Conservation (phyloP, 2,797 vertebrate species). For the Labeo calbasu region DNA sequence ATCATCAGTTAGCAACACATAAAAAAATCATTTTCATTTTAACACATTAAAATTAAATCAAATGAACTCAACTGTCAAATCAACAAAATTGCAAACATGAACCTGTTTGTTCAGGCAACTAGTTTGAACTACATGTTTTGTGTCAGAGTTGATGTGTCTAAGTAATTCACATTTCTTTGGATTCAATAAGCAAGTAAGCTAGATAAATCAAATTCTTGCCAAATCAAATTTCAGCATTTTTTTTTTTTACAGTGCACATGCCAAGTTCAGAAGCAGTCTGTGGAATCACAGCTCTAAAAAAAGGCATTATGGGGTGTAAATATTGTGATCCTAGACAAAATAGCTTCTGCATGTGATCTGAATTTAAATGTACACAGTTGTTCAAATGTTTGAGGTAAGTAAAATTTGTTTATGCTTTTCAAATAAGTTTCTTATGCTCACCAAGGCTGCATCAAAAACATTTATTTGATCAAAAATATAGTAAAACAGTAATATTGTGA, state of each 20-base stretch:
- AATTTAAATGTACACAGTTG: neutral
- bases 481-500: neutral
- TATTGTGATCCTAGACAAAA: neutral
- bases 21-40: too few relatives aligned
- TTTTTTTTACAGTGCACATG: neutral
- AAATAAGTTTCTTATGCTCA: neutral
- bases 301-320: neutral
- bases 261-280: neutral
- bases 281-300: neutral
- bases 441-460: too few relatives aligned
- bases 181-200: neutral
- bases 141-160: neutral
- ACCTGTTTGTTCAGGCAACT: neutral
- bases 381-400: neutral
- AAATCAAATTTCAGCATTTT: neutral
- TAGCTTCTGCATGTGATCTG: neutral
- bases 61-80: neutral
- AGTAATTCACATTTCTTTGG: neutral
- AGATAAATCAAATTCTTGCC: neutral
- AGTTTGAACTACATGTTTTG: neutral
- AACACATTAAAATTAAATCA: too few relatives aligned
- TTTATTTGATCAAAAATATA: neutral
- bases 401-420: neutral
- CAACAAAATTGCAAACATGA: neutral
- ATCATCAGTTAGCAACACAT: neutral